These are phyloP conservation scores for Aix galericulata DNA, from an alignment of 2,113 vertebrate species.

Conservation along the genomic window DNA sequence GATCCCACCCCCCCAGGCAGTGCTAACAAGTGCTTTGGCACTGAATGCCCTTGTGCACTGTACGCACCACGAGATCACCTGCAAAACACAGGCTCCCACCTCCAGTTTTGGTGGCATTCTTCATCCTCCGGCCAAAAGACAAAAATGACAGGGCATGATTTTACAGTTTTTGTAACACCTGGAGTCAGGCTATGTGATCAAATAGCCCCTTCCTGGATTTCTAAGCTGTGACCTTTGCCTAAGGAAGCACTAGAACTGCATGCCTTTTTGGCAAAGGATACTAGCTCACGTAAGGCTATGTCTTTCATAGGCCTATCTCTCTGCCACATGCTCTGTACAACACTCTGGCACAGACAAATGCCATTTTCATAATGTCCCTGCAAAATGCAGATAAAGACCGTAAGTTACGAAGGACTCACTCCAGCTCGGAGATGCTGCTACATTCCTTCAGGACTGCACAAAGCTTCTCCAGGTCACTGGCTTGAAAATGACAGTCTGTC, in stretches of 20 bases:
- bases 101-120: background rate
- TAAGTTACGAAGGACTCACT: conserved; percentile 72
- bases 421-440: conserved; percentile 62
- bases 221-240: background rate
- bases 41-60: background rate
- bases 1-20: background rate
- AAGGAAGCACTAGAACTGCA: background rate
- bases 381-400: background rate
- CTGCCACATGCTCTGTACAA: fast-evolving
- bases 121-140: background rate
- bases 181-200: background rate
- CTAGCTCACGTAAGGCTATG: background rate
- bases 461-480: conserved; percentile 67
- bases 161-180: background rate
- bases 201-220: background rate
- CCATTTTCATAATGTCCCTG: background rate
- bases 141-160: background rate
- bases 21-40: background rate
- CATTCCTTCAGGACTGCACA: conserved; percentile 67
- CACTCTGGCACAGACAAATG: background rate
- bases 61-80: background rate
- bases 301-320: background rate
- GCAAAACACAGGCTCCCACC: background rate
- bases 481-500: conserved; percentile 69
- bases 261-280: background rate